Base-by-base conservation (phyloP, 2,888 invertebrate species). In the Oxystoma pomonae region DNA sequence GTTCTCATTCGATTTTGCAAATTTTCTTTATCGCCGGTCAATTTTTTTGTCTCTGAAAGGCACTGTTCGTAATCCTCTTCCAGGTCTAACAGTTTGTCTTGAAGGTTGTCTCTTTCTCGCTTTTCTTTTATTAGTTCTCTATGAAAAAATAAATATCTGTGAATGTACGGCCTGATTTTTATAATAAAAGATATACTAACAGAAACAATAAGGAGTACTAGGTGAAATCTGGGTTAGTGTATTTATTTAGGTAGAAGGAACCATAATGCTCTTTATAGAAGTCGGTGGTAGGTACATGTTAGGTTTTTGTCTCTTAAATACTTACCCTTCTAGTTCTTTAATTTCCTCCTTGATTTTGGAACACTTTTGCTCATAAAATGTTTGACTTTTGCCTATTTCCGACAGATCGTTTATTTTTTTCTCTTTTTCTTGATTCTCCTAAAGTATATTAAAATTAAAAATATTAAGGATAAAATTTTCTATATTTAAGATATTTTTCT, bases 1-100 rank as follows among this genome's bases (percentile, higher is more conserved):
- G 60, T 55, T 35, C 67, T 64, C 50, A 69, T 18, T 63, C 71
- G 66, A 7, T 65, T 65, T 51, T 67, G 61, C n/a, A 69, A 16
- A 16, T 58, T 55, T 12, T 67, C 59, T 9, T 61, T 7, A 61
- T 71, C 69, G 18, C 67, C 59, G 55, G 68, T 67, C 22, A 68
- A 55, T 21, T 64, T 59, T 55, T 67, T 60, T 3, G 68, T 62
- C 57, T 66, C 18, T 22, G 16, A 16, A 17, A 1, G 21, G 9
- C 21, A 18, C 35, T 22, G 20, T 2, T 59, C 35, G 18, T 65
- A 22, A 1, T 57, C 58, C 2, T 63, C 61, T 64, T 64, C 59
- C 16, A 62, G 19, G 17, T 65, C 62, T 1, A 3, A 16, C 16
- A 65, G 17, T 35, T 53, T 56, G 1, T 16, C 16, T 51, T 66